Evolutionary conservation across 2,888 invertebrate genomes (phyloP).

Genomic region (Papilio protenor): DNA sequence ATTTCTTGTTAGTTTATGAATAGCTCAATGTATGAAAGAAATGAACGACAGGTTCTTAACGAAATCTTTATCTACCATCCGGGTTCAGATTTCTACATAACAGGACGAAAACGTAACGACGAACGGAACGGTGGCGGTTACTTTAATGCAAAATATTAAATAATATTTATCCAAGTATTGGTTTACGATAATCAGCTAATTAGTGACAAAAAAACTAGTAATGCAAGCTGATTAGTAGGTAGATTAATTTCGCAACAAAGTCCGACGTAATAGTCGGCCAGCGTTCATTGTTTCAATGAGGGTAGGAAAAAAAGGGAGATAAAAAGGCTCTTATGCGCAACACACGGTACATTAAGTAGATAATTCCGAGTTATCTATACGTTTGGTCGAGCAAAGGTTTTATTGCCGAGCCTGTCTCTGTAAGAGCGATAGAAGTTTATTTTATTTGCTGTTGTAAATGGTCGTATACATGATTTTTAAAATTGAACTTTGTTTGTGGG

Average conservation of each 20-base stretch:
- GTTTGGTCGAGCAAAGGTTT: conserved; percentile 54
- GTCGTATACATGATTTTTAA: conserved; percentile 9
- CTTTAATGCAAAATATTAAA: neutral
- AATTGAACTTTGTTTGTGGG: neutral
- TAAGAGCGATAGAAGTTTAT: conserved; percentile 7
- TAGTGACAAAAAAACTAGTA: conserved; percentile 6
- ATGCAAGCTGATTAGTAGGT: conserved; percentile 19
- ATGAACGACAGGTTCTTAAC: neutral
- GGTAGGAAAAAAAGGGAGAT: conserved; percentile 28
- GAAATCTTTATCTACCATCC: neutral
- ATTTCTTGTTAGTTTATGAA: conserved; percentile 24
- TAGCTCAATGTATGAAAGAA: neutral
- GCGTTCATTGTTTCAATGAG: conserved; percentile 30
- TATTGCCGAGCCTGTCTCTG: conserved; percentile 46
- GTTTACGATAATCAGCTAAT: neutral
- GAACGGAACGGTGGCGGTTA: no score
- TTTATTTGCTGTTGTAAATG: conserved; percentile 19
- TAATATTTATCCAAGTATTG: neutral
- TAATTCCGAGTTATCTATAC: conserved; percentile 54
- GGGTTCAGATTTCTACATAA: neutral
- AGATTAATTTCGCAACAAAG: conserved; percentile 38
- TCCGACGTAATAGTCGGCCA: conserved; percentile 14
- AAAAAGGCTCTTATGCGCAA: conserved; percentile 46
- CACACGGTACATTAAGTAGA: conserved; percentile 53
- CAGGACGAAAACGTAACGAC: no score